Base-by-base conservation (phyloP, 2,888 invertebrate genomes). In the Dryadula phaetusa region DNA sequence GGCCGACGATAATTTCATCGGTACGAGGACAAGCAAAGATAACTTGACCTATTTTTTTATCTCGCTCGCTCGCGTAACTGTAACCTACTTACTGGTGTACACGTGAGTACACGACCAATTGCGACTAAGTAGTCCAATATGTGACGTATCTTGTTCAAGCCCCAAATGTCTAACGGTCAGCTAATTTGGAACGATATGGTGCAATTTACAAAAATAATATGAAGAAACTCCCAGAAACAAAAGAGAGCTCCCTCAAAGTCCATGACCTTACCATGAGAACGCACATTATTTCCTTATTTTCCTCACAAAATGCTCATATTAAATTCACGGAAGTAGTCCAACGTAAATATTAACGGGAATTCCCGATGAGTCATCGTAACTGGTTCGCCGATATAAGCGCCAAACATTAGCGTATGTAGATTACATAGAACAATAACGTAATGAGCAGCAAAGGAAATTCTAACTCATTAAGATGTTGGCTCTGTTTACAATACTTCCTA, bases 1-100 rank as follows among this genome's bases (percentile, higher is more conserved):
- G 67, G 72, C 79, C 77, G 73, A 72, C 80, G 90, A 88, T 90
- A 90, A 89, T 91, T 90, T 86, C 88, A 87, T 86, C 82, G 86
- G 74, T 81, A 80, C 91, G 92, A 92, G 92, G 92, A 92, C 92
- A 84, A 81, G 80, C 81, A 76, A 88, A 91, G 92, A 92, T 92
- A 90, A 90, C 92, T 92, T 92, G 92, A 92, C 92, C 92, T 82
- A 92, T 92, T 90, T 92, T 90, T 92, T 92, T 92, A 92, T 91
- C 90, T 90, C 82, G 71, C 79, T 79, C 83, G 79, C 83, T 83
- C 83, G 81, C 83, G 85, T 84, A 82, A 86, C 84, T 88, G 80
- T 90, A 92, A 91, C 92, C 92, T 83, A 92, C 84, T 84, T 91
- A 82, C 79, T 75, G 79, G 67, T 77, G 76, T 62, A 76, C 86